Conservation (phyloP, 2,113 vertebrate species). For the Ageneiosus marmoratus region DNA sequence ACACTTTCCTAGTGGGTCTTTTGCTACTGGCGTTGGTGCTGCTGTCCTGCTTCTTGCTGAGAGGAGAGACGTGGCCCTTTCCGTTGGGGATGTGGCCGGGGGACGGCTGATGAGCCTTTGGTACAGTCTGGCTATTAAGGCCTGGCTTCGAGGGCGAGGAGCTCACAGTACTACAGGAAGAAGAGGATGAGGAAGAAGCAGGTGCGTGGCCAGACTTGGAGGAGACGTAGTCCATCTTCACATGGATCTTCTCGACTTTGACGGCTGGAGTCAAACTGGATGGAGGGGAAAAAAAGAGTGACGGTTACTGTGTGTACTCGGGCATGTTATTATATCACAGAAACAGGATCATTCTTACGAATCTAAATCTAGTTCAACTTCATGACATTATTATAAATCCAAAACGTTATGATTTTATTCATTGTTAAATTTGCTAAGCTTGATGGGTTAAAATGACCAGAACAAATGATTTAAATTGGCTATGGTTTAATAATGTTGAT, state of each 20-base stretch:
- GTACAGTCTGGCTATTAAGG: slow-evolving; percentile 99
- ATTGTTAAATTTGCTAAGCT: too few relatives aligned
- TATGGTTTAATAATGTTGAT: not conserved
- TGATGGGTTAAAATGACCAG: too few relatives aligned
- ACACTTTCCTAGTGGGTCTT: slow-evolving; percentile 93
- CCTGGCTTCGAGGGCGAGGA: slow-evolving; percentile 93
- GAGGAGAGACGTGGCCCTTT: slow-evolving; percentile 89
- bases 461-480: too few relatives aligned
- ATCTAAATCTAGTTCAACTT: too few relatives aligned
- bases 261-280: slow-evolving; percentile 87
- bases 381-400: too few relatives aligned
- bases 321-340: not conserved
- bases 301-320: not conserved
- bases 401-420: too few relatives aligned
- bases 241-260: slow-evolving; percentile 94
- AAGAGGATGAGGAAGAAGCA: slow-evolving; percentile 82
- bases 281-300: slow-evolving; percentile 46
- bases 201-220: slow-evolving; percentile 84
- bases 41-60: slow-evolving; percentile 93
- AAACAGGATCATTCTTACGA: too few relatives aligned
- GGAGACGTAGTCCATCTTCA: slow-evolving; percentile 88
- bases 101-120: slow-evolving; percentile 97
- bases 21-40: slow-evolving; percentile 82
- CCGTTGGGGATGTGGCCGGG: slow-evolving; percentile 95
- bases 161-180: slow-evolving; percentile 96